These are phyloP conservation scores for Itoplectis maculator DNA, from an alignment of 2,888 invertebrate genomes.

Conservation along the genomic window DNA sequence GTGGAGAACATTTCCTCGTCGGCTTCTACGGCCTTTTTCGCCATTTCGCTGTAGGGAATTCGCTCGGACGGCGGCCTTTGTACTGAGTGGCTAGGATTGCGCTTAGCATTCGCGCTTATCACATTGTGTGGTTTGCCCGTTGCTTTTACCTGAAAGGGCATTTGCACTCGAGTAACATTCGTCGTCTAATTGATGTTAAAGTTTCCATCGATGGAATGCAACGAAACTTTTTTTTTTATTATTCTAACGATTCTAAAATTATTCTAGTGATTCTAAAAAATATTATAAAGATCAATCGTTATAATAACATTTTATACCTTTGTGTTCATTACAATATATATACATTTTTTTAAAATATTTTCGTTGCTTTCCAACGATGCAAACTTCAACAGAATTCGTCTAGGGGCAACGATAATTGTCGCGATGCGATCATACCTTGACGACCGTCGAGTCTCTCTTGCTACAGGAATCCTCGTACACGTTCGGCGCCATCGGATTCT, in stretches of 20 bases:
- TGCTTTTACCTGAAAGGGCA: slow-evolving; percentile 57
- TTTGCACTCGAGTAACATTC: neutral
- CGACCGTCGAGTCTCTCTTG: slow-evolving; percentile 42
- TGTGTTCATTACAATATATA: no score
- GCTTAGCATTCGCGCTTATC: slow-evolving; percentile 42
- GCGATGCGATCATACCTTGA: slow-evolving; percentile 46
- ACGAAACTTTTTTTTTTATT: no score
- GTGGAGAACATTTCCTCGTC: slow-evolving; percentile 43
- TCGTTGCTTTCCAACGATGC: no score
- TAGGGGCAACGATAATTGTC: slow-evolving; percentile 23
- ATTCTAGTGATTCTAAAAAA: no score
- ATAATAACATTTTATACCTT: no score
- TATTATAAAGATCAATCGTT: no score
- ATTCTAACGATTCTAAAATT: no score
- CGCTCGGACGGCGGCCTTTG: slow-evolving; percentile 55
- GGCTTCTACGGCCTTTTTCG: slow-evolving; percentile 59
- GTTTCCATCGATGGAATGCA: no score
- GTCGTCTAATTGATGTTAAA: no score
- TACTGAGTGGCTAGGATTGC: slow-evolving; percentile 50
- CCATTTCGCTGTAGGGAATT: slow-evolving; percentile 61
- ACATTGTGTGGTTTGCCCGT: slow-evolving; percentile 24
- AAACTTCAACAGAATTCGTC: no score
- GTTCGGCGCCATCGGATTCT: slow-evolving; percentile 41
- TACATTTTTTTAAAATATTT: no score
- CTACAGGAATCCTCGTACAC: slow-evolving; percentile 29